These are phyloP conservation scores for Melangyna quadrimaculata DNA, from an alignment of 2,888 invertebrate species.

Conservation along the genomic window DNA sequence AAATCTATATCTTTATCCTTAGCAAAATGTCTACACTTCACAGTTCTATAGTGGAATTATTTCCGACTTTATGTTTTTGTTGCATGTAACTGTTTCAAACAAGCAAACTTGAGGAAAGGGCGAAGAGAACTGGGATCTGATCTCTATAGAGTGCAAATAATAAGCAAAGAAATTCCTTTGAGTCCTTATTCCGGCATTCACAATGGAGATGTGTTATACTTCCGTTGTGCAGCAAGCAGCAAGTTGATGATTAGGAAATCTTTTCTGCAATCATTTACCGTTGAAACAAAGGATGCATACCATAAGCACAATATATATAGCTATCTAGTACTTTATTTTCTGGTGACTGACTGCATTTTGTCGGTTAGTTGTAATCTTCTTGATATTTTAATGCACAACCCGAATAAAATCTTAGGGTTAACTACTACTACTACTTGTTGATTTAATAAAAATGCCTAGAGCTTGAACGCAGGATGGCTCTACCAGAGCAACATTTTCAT, in stretches of 20 bases:
- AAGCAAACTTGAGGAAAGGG: background rate
- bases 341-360: constrained; percentile 12
- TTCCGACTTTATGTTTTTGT: constrained; percentile 43
- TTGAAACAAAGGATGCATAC: constrained; percentile 1
- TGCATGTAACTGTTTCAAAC: constrained; percentile 4
- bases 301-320: too few species aligned
- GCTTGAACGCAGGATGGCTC: too few species aligned
- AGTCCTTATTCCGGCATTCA: constrained; percentile 31
- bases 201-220: constrained; percentile 34
- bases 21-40: constrained; percentile 15
- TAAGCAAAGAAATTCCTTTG: constrained; percentile 45
- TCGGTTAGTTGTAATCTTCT: background rate
- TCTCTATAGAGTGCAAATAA: constrained; percentile 26
- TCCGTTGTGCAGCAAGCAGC: background rate
- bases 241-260: constrained; percentile 27
- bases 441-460: too few species aligned
- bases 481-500: too few species aligned
- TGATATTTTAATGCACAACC: background rate
- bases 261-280: constrained; percentile 2
- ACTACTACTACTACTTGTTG: background rate
- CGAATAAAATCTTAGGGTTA: background rate
- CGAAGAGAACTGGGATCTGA: background rate
- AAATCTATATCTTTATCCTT: constrained; percentile 46
- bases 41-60: constrained; percentile 46
- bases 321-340: constrained; percentile 13